phyloP scores from a whole-genome alignment of 2,888 invertebrate genomes.

The Pristionchus japonicus region DNA sequence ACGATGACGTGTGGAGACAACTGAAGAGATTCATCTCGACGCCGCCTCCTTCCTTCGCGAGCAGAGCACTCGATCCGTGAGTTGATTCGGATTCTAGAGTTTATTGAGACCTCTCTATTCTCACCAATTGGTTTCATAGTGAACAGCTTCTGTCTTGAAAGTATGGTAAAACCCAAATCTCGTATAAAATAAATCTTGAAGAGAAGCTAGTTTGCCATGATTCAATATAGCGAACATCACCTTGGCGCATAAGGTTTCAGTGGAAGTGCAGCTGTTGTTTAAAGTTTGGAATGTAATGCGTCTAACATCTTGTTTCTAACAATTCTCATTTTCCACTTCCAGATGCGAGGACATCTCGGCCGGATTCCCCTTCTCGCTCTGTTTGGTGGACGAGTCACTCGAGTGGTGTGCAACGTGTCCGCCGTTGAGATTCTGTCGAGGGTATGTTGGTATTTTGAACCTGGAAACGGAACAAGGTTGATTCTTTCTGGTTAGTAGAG shows the following conservation, averaged over 20 bases:
- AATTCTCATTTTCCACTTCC: not conserved
- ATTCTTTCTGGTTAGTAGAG: not conserved
- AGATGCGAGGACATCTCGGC: slow-evolving; percentile 93
- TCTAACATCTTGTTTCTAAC: too few species aligned
- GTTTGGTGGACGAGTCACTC: slow-evolving; percentile 85
- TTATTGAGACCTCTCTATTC: too few species aligned
- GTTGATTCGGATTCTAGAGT: slow-evolving; percentile 35
- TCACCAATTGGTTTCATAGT: too few species aligned
- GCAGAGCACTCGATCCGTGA: slow-evolving; percentile 67
- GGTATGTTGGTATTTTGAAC: slow-evolving; percentile 79
- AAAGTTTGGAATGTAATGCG: too few species aligned
- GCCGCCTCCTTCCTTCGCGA: slow-evolving; percentile 55
- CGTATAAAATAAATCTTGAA: too few species aligned
- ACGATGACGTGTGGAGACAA: slow-evolving; percentile 73
- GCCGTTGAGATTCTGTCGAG: slow-evolving; percentile 84
- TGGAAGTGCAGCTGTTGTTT: too few species aligned
- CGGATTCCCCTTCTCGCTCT: slow-evolving; percentile 91
- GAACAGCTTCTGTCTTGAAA: too few species aligned
- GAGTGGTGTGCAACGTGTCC: slow-evolving; percentile 71
- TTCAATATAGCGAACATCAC: too few species aligned
- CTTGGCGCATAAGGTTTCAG: too few species aligned
- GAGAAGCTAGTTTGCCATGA: too few species aligned
- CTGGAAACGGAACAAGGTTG: not conserved
- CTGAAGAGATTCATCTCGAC: slow-evolving; percentile 48
- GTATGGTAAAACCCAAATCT: too few species aligned